A percentile compares a stretch with the other conserved stretches of the same genome.
Evolutionary conservation across 2,797 vertebrate genomes (phyloP).

Genomic region (Staurois parvus): DNA sequence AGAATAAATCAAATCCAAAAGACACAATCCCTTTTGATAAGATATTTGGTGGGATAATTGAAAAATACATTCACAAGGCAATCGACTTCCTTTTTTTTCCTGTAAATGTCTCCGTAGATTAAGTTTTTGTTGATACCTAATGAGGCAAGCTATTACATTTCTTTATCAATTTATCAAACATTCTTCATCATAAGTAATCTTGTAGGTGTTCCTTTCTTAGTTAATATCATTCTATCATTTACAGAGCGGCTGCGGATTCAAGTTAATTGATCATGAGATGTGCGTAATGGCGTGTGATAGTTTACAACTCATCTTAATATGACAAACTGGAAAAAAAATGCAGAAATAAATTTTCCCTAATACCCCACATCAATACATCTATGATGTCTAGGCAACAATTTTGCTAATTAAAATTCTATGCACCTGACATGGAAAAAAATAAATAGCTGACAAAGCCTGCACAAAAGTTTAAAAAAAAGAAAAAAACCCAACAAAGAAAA

Average conservation of each 20-base stretch:
- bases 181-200: constrained; percentile 74
- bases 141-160: constrained; percentile 76
- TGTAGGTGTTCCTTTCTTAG: constrained; percentile 76
- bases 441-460: background rate
- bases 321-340: constrained; percentile 18
- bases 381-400: constrained; percentile 2
- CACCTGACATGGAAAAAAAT: background rate
- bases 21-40: constrained; percentile 62
- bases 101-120: constrained; percentile 72
- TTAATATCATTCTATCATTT: constrained; percentile 72
- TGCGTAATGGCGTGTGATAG: constrained; percentile 56
- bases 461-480: background rate
- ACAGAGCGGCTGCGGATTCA: constrained; percentile 72
- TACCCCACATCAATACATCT: constrained; percentile 9
- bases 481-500: background rate
- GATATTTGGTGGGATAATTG: constrained; percentile 65
- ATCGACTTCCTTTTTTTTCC: constrained; percentile 65
- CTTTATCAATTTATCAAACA: constrained; percentile 79
- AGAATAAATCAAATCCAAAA: constrained; percentile 52
- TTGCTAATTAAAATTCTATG: constrained; percentile 19
- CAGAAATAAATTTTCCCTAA: background rate
- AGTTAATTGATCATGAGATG: constrained; percentile 69
- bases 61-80: constrained; percentile 58
- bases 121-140: constrained; percentile 74
- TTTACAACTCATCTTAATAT: constrained; percentile 58